These are phyloP conservation scores for Harmothoe impar DNA, from an alignment of 2,888 invertebrate genomes.

Conservation along the genomic window DNA sequence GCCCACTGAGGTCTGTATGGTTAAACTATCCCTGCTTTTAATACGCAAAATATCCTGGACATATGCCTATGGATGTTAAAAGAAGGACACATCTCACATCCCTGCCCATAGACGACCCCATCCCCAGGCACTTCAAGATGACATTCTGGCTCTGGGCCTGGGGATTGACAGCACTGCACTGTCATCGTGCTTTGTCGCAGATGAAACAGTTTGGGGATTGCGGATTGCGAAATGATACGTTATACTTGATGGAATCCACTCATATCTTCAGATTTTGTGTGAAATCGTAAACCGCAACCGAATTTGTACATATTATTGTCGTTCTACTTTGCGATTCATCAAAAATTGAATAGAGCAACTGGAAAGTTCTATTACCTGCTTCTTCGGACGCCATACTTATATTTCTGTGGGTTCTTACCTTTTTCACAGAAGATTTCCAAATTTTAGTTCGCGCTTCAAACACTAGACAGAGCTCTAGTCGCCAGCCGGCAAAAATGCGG, in stretches of 20 bases:
- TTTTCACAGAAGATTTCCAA: background rate
- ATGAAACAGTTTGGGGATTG: background rate
- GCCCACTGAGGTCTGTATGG: no score
- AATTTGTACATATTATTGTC: background rate
- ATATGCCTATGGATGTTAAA: no score
- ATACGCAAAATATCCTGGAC: no score
- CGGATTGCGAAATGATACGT: background rate
- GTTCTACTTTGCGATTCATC: background rate
- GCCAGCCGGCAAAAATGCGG: background rate
- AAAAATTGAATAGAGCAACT: background rate
- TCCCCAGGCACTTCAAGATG: no score
- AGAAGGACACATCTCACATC: no score
- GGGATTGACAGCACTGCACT: background rate
- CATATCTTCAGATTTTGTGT: background rate
- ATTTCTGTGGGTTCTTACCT: background rate
- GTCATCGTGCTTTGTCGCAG: conserved; percentile 28
- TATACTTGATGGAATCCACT: background rate
- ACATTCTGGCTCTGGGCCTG: no score
- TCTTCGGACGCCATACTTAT: conserved; percentile 59
- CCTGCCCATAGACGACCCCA: no score
- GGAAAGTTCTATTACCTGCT: conserved; percentile 51
- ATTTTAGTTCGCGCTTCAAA: background rate
- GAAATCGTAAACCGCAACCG: background rate
- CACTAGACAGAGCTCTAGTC: background rate
- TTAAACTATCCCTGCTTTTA: no score